These are phyloP conservation scores for Microchirus variegatus DNA, from an alignment of 2,797 vertebrate species.

Conservation along the genomic window DNA sequence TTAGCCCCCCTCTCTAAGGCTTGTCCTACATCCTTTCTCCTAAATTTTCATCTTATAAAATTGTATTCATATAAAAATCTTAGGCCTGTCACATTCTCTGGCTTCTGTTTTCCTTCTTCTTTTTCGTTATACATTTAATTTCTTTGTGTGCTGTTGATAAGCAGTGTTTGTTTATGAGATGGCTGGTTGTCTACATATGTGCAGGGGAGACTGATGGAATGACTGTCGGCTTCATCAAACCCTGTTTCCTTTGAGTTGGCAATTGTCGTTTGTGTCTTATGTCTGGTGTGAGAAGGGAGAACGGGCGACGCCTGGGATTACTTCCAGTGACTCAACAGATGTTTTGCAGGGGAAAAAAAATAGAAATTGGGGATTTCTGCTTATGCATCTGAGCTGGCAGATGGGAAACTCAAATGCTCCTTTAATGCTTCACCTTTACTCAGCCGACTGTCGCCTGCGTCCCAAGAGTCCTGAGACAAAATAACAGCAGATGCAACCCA, in stretches of 20 bases:
- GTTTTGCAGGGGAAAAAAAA: constrained; percentile 11
- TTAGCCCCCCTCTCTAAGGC: no score
- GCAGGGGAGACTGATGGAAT: constrained; percentile 16
- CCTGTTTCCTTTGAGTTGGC: constrained; percentile 15
- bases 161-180: no score
- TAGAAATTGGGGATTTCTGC: constrained; percentile 22
- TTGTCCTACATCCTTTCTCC: no score
- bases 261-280: constrained; percentile 5
- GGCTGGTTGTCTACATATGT: constrained; percentile 10
- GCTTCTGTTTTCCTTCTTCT: no score
- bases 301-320: constrained; percentile 24
- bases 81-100: no score
- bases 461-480: constrained; percentile 10
- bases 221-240: constrained; percentile 39
- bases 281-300: constrained; percentile 31
- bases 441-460: constrained; percentile 4
- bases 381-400: constrained; percentile 32
- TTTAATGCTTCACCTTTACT: constrained; percentile 40
- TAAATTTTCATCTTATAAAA: no score
- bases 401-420: constrained; percentile 38
- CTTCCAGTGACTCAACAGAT: constrained; percentile 43
- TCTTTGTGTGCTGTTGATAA: no score
- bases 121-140: no score
- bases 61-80: no score
- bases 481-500: constrained; percentile 15